phyloP scores from a whole-genome alignment of 92 coral and sea anemone species.

The Epizoanthus ramosus region DNA sequence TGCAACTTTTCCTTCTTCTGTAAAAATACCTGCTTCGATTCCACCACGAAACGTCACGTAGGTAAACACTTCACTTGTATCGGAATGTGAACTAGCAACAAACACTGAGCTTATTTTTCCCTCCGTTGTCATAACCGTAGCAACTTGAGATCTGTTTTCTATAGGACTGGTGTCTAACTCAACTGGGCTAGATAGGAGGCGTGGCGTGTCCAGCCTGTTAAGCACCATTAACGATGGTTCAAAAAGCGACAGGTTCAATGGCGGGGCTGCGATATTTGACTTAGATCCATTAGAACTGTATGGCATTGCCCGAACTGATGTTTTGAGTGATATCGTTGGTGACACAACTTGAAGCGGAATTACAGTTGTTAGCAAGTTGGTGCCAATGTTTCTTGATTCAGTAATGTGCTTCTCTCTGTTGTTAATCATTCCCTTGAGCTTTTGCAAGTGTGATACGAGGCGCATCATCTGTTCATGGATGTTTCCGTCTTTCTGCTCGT shows the following conservation, averaged over 20 bases:
- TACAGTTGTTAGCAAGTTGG: background rate
- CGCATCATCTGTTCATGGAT: background rate
- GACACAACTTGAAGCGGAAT: background rate
- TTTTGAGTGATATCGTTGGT: background rate
- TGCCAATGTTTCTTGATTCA: background rate
- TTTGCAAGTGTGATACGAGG: conserved; percentile 22
- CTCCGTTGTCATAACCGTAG: background rate
- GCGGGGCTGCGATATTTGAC: background rate
- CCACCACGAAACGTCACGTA: conserved; percentile 80
- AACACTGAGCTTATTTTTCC: background rate
- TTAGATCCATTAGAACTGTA: background rate
- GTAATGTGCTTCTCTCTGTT: background rate
- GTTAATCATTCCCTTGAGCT: conserved; percentile 8
- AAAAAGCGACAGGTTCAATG: background rate
- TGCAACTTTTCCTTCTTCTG: conserved; percentile 64
- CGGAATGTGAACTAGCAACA: conserved; percentile 8
- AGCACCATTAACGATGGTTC: background rate
- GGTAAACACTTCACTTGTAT: conserved; percentile 66
- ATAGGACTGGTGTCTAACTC: conserved; percentile 29
- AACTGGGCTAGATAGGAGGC: conserved; percentile 25
- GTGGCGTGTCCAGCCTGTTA: conserved; percentile 17
- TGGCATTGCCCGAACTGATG: background rate
- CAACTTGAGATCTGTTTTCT: background rate
- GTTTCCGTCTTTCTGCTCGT: background rate
- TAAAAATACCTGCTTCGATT: conserved; percentile 73